A percentile compares a stretch with the other conserved stretches of the same genome.
phyloP scores from a whole-genome alignment of 2,797 vertebrate species.

The Dallia pectoralis region DNA sequence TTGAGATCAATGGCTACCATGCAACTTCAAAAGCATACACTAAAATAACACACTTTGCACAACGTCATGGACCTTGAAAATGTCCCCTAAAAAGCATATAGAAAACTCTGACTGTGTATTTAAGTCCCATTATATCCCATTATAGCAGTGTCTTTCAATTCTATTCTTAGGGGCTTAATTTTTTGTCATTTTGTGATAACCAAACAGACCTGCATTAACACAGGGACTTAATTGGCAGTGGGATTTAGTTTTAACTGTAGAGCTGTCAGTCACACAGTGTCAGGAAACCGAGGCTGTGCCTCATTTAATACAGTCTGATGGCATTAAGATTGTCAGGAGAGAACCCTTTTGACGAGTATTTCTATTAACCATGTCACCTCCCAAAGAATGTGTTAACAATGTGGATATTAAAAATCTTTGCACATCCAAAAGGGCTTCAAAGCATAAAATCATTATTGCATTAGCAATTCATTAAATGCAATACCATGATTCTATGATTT shows the following conservation, averaged over 20 bases:
- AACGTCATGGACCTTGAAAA: constrained; percentile 29
- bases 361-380: too few species aligned
- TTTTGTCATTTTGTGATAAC: constrained; percentile 63
- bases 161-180: constrained; percentile 57
- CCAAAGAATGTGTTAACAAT: too few species aligned
- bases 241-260: constrained; percentile 40
- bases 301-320: constrained; percentile 3
- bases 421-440: too few species aligned
- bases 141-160: constrained; percentile 47
- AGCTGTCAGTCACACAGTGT: constrained; percentile 32
- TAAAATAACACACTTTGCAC: too few species aligned
- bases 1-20: too few species aligned
- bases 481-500: too few species aligned
- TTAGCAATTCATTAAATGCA: too few species aligned
- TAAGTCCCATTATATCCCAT: constrained; percentile 23
- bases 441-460: too few species aligned
- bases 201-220: constrained; percentile 63
- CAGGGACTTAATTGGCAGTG: constrained; percentile 51
- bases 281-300: not conserved
- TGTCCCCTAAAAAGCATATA: constrained; percentile 12
- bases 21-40: too few species aligned
- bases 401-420: too few species aligned
- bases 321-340: not conserved
- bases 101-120: constrained; percentile 12
- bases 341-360: too few species aligned